Conservation (phyloP, 2,797 vertebrate species). For the Buphagus erythrorhynchus region DNA sequence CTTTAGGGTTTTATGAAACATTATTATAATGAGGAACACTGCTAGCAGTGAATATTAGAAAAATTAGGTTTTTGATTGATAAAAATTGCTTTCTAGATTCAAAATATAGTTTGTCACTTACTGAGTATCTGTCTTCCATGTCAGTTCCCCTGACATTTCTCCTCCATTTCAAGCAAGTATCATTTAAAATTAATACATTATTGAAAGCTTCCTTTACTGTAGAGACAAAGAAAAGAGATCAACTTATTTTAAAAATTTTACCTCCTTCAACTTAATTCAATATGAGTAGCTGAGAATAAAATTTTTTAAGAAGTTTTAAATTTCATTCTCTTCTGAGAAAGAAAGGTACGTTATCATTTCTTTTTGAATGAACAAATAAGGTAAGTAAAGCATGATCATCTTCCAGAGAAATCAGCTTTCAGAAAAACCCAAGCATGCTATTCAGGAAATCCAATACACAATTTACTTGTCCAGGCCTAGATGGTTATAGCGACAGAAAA, state of each 20-base stretch:
- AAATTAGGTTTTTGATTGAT: background rate
- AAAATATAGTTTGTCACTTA: constrained; percentile 64
- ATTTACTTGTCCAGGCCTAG: background rate
- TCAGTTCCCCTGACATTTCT: constrained; percentile 38
- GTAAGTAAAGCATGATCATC: background rate
- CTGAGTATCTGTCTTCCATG: constrained; percentile 71
- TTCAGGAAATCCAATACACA: background rate
- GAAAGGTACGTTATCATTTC: background rate
- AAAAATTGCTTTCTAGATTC: background rate
- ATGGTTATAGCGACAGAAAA: background rate
- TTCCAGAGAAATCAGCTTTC: background rate
- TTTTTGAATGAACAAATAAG: background rate
- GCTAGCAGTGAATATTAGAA: background rate
- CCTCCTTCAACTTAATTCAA: background rate
- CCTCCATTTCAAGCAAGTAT: constrained; percentile 77
- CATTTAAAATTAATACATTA: constrained; percentile 74
- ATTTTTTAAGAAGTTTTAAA: accelerated
- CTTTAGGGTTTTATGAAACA: background rate
- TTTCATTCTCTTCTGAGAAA: background rate
- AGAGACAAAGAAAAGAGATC: background rate
- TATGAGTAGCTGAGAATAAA: background rate
- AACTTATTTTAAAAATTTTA: background rate
- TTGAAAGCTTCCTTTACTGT: constrained; percentile 72
- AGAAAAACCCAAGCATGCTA: background rate
- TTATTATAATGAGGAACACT: background rate